A percentile compares a stretch with the other conserved stretches of the same genome.
Conservation (phyloP, 1,140 invertebrate genomes). For the Oryctes rhinoceros region DNA sequence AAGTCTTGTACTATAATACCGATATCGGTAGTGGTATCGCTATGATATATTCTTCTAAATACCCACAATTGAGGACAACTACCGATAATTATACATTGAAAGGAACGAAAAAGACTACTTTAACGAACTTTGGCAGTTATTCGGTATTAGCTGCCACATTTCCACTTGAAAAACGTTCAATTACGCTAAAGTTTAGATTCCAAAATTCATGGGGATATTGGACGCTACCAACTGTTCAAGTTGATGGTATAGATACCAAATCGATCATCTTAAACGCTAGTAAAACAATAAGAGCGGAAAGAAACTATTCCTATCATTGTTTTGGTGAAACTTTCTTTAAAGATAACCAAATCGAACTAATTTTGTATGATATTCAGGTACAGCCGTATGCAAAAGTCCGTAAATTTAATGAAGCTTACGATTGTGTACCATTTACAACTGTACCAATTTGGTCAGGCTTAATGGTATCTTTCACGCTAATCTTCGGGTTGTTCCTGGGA, state of each 20-base stretch:
- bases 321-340: conserved; percentile 57
- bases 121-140: conserved; percentile 48
- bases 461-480: conserved; percentile 72
- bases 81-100: conserved; percentile 46
- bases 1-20: conserved; percentile 5
- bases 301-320: conserved; percentile 66
- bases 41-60: conserved; percentile 54
- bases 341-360: conserved; percentile 52
- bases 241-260: conserved; percentile 45
- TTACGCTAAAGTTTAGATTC: conserved; percentile 56
- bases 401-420: conserved; percentile 68
- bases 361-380: conserved; percentile 62
- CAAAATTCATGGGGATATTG: conserved; percentile 54
- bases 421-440: conserved; percentile 83
- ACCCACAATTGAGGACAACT: conserved; percentile 50
- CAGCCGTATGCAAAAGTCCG: conserved; percentile 59
- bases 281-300: conserved; percentile 60
- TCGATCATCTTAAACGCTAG: conserved; percentile 49
- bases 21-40: conserved; percentile 43
- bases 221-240: conserved; percentile 53
- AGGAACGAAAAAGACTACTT: conserved; percentile 41
- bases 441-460: conserved; percentile 81
- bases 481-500: conserved; percentile 74
- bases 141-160: conserved; percentile 42
- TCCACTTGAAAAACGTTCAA: conserved; percentile 49